Conservation (phyloP, 1,140 invertebrate genomes). For the Drosophila rhopaloa region DNA sequence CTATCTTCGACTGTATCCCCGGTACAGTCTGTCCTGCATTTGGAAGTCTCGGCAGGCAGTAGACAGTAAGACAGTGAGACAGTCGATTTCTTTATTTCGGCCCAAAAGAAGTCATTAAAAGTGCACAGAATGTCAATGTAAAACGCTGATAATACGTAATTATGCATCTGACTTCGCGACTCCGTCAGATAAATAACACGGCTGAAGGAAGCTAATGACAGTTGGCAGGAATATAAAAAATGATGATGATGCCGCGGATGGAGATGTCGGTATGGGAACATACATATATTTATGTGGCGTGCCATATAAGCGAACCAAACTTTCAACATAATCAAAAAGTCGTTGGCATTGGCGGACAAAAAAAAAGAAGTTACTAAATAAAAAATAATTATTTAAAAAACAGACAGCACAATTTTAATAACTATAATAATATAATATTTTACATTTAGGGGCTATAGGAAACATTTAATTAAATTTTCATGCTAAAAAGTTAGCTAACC, state of each 20-base stretch:
- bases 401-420: no score
- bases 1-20: slow-evolving; percentile 6
- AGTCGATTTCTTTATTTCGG: slow-evolving; percentile 55
- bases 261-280: slow-evolving; percentile 13
- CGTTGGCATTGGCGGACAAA: slow-evolving; percentile 47
- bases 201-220: slow-evolving; percentile 77
- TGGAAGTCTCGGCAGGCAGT: slow-evolving; percentile 18
- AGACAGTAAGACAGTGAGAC: slow-evolving; percentile 54
- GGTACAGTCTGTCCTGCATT: slow-evolving; percentile 9
- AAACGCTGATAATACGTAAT: slow-evolving; percentile 77
- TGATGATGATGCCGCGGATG: slow-evolving; percentile 66
- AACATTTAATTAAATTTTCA: no score
- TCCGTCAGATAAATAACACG: slow-evolving; percentile 70
- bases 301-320: slow-evolving; percentile 12
- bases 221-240: slow-evolving; percentile 74
- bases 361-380: slow-evolving; percentile 1
- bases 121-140: slow-evolving; percentile 77
- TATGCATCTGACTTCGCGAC: slow-evolving; percentile 50
- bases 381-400: not conserved
- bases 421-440: no score
- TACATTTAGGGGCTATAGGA: no score
- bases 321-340: slow-evolving; percentile 63
- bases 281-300: slow-evolving; percentile 7
- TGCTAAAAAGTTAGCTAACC: no score
- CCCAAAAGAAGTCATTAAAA: slow-evolving; percentile 73